Evolutionary conservation across 2,888 invertebrate genomes (phyloP).

Genomic region (Rhynchonema sp.): DNA sequence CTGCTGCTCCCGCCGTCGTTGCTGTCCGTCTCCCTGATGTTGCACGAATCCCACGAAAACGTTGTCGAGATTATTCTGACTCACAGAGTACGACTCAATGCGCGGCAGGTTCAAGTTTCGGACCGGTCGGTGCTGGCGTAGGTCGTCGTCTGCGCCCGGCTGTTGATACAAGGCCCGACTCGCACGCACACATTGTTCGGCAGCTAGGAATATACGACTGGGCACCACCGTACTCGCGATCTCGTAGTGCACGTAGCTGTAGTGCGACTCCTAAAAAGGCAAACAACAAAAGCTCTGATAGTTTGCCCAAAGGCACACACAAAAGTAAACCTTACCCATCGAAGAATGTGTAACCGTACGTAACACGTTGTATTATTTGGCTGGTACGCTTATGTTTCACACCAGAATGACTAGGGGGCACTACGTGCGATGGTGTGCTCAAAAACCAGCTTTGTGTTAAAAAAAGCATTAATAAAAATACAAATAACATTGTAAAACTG

Average conservation of each 20-base stretch:
- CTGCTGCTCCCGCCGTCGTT: neutral
- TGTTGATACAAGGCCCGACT: neutral
- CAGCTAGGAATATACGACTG: neutral
- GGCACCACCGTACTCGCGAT: conserved; percentile 1
- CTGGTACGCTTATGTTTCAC: too few relatives aligned
- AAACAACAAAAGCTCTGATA: neutral
- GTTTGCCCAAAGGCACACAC: neutral
- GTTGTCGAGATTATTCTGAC: conserved; percentile 8
- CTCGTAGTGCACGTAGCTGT: conserved; percentile 8
- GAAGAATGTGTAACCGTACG: too few relatives aligned
- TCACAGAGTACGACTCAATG: conserved; percentile 7
- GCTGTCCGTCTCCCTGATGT: conserved; percentile 6
- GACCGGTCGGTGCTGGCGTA: neutral
- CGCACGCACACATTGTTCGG: neutral
- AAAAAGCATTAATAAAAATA: too few relatives aligned
- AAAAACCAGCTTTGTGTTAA: too few relatives aligned
- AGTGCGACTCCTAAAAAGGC: conserved; percentile 7
- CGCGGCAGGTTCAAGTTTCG: neutral
- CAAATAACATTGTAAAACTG: too few relatives aligned
- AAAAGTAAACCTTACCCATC: too few relatives aligned
- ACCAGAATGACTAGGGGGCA: too few relatives aligned
- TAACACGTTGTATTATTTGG: too few relatives aligned
- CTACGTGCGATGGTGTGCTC: too few relatives aligned
- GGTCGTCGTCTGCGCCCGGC: neutral
- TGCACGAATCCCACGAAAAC: conserved; percentile 9